Conservation (phyloP, 2,113 vertebrate species). For the Tetrao urogallus region DNA sequence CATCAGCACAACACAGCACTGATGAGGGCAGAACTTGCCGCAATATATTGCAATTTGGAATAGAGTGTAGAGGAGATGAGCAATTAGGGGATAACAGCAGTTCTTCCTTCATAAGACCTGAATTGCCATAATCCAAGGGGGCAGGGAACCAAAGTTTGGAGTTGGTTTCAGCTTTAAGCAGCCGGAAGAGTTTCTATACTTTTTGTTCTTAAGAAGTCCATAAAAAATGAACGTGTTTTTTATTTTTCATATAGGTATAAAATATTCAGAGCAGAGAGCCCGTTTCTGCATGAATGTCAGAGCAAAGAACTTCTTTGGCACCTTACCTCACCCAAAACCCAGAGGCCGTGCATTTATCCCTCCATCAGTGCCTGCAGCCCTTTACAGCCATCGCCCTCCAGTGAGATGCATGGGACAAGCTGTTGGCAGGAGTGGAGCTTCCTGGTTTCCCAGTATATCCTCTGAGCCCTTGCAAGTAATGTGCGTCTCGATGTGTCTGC, state of each 20-base stretch:
- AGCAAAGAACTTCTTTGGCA: background rate
- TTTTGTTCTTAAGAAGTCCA: background rate
- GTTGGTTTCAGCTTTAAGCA: background rate
- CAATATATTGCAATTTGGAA: rapidly evolving
- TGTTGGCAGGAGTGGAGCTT: background rate
- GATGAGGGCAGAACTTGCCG: background rate
- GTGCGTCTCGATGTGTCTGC: background rate
- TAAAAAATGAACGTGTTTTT: background rate
- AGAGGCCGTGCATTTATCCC: background rate
- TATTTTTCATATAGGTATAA: background rate
- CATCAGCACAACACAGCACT: background rate
- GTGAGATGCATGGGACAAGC: background rate
- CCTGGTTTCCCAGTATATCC: constrained; percentile 15
- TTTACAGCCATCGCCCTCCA: rapidly evolving
- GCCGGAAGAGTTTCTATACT: background rate
- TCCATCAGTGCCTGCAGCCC: rapidly evolving
- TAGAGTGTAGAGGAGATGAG: background rate
- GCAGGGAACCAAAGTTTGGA: background rate
- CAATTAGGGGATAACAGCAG: rapidly evolving
- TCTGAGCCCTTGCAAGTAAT: background rate
- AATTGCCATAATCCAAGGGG: background rate
- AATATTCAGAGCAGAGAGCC: background rate
- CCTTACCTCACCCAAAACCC: background rate
- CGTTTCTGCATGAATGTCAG: background rate
- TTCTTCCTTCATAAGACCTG: background rate